Base-by-base conservation (phyloP, 2,113 vertebrate species). In the Cacatua alba region DNA sequence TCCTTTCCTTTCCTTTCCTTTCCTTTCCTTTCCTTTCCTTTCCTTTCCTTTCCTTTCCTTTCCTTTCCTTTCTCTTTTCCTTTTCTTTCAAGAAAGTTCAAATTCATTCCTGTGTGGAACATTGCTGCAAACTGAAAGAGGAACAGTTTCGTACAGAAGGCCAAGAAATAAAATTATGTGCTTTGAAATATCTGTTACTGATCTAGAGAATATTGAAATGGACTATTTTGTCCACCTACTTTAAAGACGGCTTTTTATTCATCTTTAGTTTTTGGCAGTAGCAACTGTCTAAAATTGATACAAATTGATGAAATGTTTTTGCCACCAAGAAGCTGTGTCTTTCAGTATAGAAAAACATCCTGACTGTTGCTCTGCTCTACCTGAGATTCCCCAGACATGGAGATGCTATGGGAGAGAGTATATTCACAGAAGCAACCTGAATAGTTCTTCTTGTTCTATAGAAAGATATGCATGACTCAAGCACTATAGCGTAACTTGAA, bases 1-100 rank as follows among this genome's bases (percentile, higher is more conserved):
- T 37, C 8, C 37, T 37, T 37, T 37, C 37, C 37, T 37, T 17
- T 29, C 51, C 26, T 14, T 13, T 33, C 20, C 20, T 0, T 9
- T 57, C 33, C 55, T 6, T 14, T n/a, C 13, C 20, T 0, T 35
- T 20, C 3, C 17, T 10, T 4, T 17, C 10, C 29, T 5, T 24
- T 24, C 26, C 26, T 8, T 69, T n/a, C 5, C 44, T 20, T 26
- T 13, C 15, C 26, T 19, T 17, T 26, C 17, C 16, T 17, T 13
- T 60, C 26, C 37, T 51, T 20, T 19, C 28, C 2, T 33, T 11
- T 29, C 25, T 23, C 14, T 21, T 23, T 59, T n/a, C 10, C 33
- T 60, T 35, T 60, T 21, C 57, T 60, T 60, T 62, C 14, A 37
- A 31, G 14, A 25, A 57, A 35, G 10, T 26, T 60, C 4, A 48